These are phyloP conservation scores for Drosophila neutralis DNA, from an alignment of 2,888 invertebrate species.

Conservation along the genomic window DNA sequence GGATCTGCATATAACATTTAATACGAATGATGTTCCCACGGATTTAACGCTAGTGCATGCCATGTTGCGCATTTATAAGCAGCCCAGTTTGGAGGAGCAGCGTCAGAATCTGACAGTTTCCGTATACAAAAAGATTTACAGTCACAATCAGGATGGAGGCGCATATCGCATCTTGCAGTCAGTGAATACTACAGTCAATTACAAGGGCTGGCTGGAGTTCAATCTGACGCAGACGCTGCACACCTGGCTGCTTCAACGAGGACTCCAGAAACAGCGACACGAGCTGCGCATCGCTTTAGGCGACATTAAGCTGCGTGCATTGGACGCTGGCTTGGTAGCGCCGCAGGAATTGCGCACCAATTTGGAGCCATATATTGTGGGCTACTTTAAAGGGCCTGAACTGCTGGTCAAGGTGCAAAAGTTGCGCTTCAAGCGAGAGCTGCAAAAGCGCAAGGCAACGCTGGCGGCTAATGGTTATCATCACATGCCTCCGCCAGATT, in stretches of 20 bases:
- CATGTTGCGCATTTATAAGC: constrained; percentile 92
- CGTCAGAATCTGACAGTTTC: constrained; percentile 70
- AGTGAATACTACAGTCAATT: constrained; percentile 89
- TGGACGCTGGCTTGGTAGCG: constrained; percentile 90
- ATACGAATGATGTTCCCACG: constrained; percentile 93
- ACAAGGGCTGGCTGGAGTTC: constrained; percentile 94
- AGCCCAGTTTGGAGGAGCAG: constrained; percentile 48
- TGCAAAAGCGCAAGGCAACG: constrained; percentile 84
- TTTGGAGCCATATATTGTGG: constrained; percentile 95
- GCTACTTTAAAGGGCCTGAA: constrained; percentile 90
- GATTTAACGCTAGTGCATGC: constrained; percentile 92
- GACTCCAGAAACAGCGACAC: constrained; percentile 47
- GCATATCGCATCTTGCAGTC: constrained; percentile 89
- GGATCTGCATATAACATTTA: constrained; percentile 90
- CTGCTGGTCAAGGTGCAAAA: constrained; percentile 86
- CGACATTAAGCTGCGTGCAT: constrained; percentile 87
- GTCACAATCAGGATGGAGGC: constrained; percentile 67
- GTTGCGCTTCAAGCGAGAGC: constrained; percentile 79
- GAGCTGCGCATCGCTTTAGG: constrained; percentile 70
- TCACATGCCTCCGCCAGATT: constrained; percentile 34
- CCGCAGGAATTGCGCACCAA: constrained; percentile 85
- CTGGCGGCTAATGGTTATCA: constrained; percentile 3
- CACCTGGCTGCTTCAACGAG: constrained; percentile 88
- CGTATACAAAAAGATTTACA: constrained; percentile 64
- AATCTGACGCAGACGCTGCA: constrained; percentile 91